Evolutionary conservation across 2,797 vertebrate genomes (phyloP).

Genomic region (Australoheros facetus): DNA sequence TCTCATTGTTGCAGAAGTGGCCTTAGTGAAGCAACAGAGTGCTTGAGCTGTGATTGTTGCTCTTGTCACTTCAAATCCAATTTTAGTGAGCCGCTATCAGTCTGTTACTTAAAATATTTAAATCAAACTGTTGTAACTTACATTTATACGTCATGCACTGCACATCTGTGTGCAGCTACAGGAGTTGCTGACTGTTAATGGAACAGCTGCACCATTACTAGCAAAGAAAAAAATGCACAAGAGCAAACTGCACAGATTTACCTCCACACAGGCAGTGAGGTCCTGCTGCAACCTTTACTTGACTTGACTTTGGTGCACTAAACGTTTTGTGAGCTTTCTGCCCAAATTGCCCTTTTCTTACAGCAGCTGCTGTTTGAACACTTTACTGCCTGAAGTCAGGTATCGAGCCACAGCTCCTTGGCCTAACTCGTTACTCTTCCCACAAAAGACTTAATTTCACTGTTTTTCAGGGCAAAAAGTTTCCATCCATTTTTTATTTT

Average conservation of each 20-base stretch:
- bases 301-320: constrained; percentile 29
- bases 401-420: background rate
- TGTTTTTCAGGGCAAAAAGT: background rate
- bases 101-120: constrained; percentile 38
- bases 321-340: constrained; percentile 35
- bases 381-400: constrained; percentile 25
- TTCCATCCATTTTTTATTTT: too few relatives aligned
- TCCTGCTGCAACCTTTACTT: background rate
- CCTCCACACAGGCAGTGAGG: background rate
- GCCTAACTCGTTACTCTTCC: constrained; percentile 11
- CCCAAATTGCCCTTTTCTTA: constrained; percentile 41
- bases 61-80: constrained; percentile 30
- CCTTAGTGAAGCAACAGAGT: constrained; percentile 35
- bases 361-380: constrained; percentile 27
- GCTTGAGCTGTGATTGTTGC: constrained; percentile 14
- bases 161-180: background rate
- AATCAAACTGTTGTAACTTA: constrained; percentile 22
- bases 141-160: constrained; percentile 6
- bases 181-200: background rate
- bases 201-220: background rate
- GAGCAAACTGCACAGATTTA: background rate
- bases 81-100: constrained; percentile 21
- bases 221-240: background rate
- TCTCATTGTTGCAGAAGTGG: constrained; percentile 25
- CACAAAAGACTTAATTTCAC: constrained; percentile 20